Base-by-base conservation (phyloP, 2,113 vertebrate species). In the Archilochus colubris region DNA sequence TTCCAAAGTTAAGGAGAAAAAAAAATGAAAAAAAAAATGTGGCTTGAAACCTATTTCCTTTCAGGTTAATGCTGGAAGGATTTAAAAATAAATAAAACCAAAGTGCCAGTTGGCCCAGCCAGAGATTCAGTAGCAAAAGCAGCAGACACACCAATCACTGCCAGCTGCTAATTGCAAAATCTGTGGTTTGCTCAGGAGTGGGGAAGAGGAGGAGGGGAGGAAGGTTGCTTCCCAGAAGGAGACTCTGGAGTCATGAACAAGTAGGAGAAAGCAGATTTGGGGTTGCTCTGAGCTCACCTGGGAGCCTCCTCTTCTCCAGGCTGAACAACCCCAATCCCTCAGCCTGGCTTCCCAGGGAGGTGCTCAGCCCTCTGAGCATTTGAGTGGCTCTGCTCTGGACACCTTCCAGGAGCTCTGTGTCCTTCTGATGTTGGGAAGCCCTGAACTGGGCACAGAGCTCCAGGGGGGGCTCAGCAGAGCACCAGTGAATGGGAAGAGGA, bases 1-100 rank as follows among this genome's bases (percentile, higher is more conserved):
- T 88, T 77, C 44, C 55, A 94, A 31, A 30, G 28, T 73, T 20
- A 50, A 20, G 21, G 10, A 19, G 15, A 46, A 46, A 21, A 14
- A 6, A 25, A n/a, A 40, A 12, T 40, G 9, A 21, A 55, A 82
- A 69, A 78, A 61, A 82, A 69, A 78, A 57, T 5, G 59, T n/a
- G 64, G 38, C 59, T 55, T 63, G 50, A 79, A 92, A 77, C 50
- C 40, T 54, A 59, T 81, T 90, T 84, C 59, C 74, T 94, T 86
- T 81, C 82, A 92, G 64, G 64, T 95, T 88, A 81, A 77, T 4
- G 44, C 69, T 94, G 89, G 79, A 82, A 90, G 87, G 69, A 61
- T 64, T 77, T 69, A 61, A 90, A 88, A 95, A 90, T 81, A 87
- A 92, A 94, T 74, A 82, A 81, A 90, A 22, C 40, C 8, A 0